A percentile compares a stretch with the other conserved stretches of the same genome.
These are phyloP conservation scores for Apis florea DNA, from an alignment of 1,140 invertebrate species.

Conservation along the genomic window DNA sequence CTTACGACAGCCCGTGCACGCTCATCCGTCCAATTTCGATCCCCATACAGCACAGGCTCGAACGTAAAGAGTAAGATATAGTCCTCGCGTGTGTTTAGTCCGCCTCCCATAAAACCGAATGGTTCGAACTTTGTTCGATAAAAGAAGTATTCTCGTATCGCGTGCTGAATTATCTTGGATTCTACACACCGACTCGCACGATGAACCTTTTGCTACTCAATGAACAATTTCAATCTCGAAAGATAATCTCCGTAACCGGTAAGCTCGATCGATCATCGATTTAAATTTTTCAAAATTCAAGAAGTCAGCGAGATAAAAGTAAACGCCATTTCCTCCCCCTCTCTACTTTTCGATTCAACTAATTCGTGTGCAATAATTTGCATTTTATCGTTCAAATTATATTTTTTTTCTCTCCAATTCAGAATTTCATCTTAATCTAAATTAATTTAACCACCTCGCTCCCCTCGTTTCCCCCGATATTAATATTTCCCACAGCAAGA, in stretches of 20 bases:
- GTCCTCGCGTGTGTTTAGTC: constrained; percentile 72
- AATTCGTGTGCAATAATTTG: no score
- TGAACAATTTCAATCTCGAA: background rate
- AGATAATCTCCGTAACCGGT: background rate
- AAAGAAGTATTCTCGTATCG: constrained; percentile 61
- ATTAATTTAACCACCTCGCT: no score
- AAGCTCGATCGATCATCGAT: background rate
- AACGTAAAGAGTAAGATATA: constrained; percentile 60
- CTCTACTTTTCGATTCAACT: no score
- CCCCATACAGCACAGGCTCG: constrained; percentile 57
- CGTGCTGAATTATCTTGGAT: constrained; percentile 41
- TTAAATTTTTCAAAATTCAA: background rate
- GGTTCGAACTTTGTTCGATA: constrained; percentile 74
- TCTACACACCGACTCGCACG: constrained; percentile 4
- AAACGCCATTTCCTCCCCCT: no score
- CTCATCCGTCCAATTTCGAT: constrained; percentile 55
- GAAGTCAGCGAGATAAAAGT: no score
- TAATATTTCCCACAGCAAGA: no score
- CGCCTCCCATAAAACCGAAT: constrained; percentile 75
- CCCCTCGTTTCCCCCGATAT: no score
- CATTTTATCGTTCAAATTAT: no score
- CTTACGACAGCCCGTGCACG: constrained; percentile 66
- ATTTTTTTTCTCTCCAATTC: no score
- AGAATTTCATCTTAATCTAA: no score
- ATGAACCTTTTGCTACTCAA: background rate